A percentile compares a stretch with the other conserved stretches of the same genome.
Conservation (phyloP, 2,797 vertebrate genomes). For the Pogonophryne albipinna region DNA sequence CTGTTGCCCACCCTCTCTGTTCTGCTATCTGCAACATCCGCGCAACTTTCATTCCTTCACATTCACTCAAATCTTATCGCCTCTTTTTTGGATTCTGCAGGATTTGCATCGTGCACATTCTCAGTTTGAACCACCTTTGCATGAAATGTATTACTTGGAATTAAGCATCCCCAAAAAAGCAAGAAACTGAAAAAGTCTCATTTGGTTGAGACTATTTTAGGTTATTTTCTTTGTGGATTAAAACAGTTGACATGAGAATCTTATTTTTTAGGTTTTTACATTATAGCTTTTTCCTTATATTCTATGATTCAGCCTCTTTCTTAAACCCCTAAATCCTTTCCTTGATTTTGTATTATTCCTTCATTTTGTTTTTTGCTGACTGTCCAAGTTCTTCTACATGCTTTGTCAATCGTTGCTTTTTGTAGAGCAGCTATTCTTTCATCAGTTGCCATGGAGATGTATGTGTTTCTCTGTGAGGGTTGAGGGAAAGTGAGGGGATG, state of each 20-base stretch:
- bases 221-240: background rate
- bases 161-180: background rate
- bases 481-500: slow-evolving; percentile 57
- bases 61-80: slow-evolving; percentile 30
- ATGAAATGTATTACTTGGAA: background rate
- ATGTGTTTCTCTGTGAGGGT: slow-evolving; percentile 53
- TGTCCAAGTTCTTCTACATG: slow-evolving; percentile 48
- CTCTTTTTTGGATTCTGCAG: background rate
- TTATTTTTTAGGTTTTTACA: background rate
- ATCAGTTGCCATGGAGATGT: slow-evolving; percentile 84
- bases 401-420: slow-evolving; percentile 59
- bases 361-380: slow-evolving; percentile 40
- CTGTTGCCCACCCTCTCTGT: slow-evolving; percentile 71
- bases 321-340: background rate
- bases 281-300: background rate
- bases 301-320: background rate
- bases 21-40: slow-evolving; percentile 76
- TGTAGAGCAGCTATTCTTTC: slow-evolving; percentile 68
- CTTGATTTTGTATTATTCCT: background rate
- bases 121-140: background rate
- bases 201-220: background rate
- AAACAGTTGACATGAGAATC: background rate
- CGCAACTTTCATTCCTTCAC: slow-evolving; percentile 66
- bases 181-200: background rate
- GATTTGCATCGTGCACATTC: background rate